These are phyloP conservation scores for Brachyopa scutellaris DNA, from an alignment of 2,888 invertebrate species.

Conservation along the genomic window DNA sequence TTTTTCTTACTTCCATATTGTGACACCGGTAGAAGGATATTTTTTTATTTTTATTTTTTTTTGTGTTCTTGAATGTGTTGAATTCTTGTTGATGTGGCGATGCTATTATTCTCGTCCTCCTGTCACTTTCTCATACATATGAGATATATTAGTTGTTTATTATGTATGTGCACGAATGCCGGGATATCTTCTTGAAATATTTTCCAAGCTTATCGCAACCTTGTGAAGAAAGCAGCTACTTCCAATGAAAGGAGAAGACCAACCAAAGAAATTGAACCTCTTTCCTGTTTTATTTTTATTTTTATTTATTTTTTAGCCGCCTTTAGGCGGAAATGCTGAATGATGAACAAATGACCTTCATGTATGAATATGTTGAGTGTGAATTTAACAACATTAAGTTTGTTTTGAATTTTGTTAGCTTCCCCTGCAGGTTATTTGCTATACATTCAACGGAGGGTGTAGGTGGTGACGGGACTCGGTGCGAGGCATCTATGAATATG, in stretches of 20 bases:
- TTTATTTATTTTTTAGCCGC: too few relatives aligned
- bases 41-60: neutral
- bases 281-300: too few relatives aligned
- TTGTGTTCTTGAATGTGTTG: neutral
- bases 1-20: conserved; percentile 11
- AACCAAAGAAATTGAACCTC: neutral
- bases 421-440: neutral
- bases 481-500: too few relatives aligned
- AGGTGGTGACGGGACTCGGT: too few relatives aligned
- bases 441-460: too few relatives aligned
- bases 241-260: neutral
- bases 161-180: conserved; percentile 37
- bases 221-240: neutral
- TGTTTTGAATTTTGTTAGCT: neutral
- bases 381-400: conserved; percentile 34
- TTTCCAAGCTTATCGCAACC: conserved; percentile 25
- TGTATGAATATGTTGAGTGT: conserved; percentile 17
- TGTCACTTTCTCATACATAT: conserved; percentile 32
- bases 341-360: conserved; percentile 42
- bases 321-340: conserved; percentile 12
- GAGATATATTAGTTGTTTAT: conserved; percentile 40
- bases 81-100: neutral
- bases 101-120: conserved; percentile 20
- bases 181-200: conserved; percentile 32
- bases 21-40: conserved; percentile 16